phyloP scores from a whole-genome alignment of 1,140 invertebrate genomes.

The Plectrocnemia conspersa region DNA sequence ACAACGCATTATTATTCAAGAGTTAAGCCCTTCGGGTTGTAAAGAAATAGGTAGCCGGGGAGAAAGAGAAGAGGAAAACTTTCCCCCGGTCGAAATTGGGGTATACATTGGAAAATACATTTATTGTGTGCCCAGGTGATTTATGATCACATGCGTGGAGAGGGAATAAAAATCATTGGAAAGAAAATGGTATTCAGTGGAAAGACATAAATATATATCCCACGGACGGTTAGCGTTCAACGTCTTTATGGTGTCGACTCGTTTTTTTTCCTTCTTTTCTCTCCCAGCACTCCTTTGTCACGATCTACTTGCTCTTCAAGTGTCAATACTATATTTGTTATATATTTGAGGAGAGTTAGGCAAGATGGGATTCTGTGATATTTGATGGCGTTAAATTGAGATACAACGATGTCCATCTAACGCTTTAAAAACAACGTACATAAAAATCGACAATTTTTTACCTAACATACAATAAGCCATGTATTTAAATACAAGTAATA shows the following conservation, averaged over 20 bases:
- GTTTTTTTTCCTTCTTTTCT: slow-evolving; percentile 1
- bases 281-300: slow-evolving; percentile 17
- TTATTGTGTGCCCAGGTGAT: slow-evolving; percentile 35
- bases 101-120: slow-evolving; percentile 36
- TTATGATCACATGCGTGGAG: slow-evolving; percentile 29
- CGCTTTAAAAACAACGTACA: no score
- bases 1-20: slow-evolving; percentile 22
- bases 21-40: slow-evolving; percentile 21
- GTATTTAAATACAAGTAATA: no score
- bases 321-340: slow-evolving; percentile 18
- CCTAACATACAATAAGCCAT: no score
- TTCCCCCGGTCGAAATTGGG: slow-evolving; percentile 26
- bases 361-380: no score
- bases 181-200: slow-evolving; percentile 36
- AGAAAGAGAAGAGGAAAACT: slow-evolving; percentile 5
- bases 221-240: slow-evolving; percentile 30
- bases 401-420: no score
- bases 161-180: slow-evolving; percentile 34
- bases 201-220: slow-evolving; percentile 36
- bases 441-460: no score
- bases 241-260: slow-evolving; percentile 26
- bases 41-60: slow-evolving; percentile 5
- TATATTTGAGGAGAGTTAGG: no score
- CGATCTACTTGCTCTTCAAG: slow-evolving; percentile 24
- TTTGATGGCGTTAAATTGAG: no score